phyloP scores from a whole-genome alignment of 1,140 invertebrate genomes.

The Drosophila bipectinata region DNA sequence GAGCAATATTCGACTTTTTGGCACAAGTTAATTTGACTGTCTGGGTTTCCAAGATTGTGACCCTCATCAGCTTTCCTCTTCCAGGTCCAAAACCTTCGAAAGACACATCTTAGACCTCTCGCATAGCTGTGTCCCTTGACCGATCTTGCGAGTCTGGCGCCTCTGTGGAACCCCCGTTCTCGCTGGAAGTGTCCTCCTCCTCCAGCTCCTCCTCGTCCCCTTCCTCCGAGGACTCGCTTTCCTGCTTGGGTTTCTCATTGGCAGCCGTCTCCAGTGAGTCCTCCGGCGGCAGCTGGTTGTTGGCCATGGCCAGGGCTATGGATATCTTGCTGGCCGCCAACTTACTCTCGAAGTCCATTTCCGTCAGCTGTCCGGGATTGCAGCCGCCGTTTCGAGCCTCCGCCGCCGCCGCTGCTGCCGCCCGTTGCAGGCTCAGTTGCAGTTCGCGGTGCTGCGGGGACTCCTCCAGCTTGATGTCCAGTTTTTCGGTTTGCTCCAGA shows the following conservation, averaged over 20 bases:
- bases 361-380: conserved; percentile 39
- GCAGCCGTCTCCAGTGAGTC: background rate
- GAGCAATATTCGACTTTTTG: conserved; percentile 80
- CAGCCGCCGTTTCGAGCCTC: conserved; percentile 18
- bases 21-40: conserved; percentile 77
- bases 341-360: conserved; percentile 81
- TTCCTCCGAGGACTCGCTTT: conserved; percentile 40
- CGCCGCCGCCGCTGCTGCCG: conserved; percentile 24
- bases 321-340: conserved; percentile 79
- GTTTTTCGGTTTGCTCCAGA: conserved; percentile 78
- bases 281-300: conserved; percentile 36
- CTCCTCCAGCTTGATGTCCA: conserved; percentile 78
- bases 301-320: conserved; percentile 62
- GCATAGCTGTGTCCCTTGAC: conserved; percentile 49
- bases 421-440: conserved; percentile 65
- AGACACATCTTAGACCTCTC: conserved; percentile 20
- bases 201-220: conserved; percentile 37
- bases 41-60: conserved; percentile 11
- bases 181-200: conserved; percentile 54
- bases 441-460: conserved; percentile 72
- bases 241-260: conserved; percentile 23
- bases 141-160: conserved; percentile 66
- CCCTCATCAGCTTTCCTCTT: background rate
- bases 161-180: conserved; percentile 56
- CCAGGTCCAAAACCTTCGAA: background rate